Evolutionary conservation across 2,113 vertebrate species (phyloP), one percentile per base, ranked within the genome.

Genomic region (Acanthochromis polyacanthus): DNA sequence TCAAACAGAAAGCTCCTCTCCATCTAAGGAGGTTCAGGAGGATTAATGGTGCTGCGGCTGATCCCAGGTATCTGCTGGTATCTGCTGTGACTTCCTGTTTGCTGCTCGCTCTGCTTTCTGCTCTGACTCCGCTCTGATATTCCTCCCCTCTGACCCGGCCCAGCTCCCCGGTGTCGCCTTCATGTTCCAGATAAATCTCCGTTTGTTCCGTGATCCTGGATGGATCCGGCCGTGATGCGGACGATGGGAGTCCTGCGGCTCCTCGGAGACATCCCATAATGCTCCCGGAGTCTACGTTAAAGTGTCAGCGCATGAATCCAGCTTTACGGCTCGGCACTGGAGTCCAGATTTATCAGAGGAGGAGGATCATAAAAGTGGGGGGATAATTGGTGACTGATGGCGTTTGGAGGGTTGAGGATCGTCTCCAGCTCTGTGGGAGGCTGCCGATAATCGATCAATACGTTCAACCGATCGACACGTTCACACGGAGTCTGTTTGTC

Each of bases 331-430:
- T 45, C 43, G 2, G 72, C 30, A 58, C 82, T 46, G 61, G 55
- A 66, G 65, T 45, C 50, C 55, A 51, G 28, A 61, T 81, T 71
- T 73, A 67, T 81, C 17, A 32, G 71, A 53, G 16, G 72, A 25
- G 9, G n/a, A 59, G 59, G 78, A 52, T 65, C 78, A 68, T 81
- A 83, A 86, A 78, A 86, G 14, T 53, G 36, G 22, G 32, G 45
- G 7, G 74, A 82, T 86, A 78, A 81, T 70, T 72, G 80, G 75
- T 84, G 76, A 80, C 69, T 82, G 84, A 83, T 83, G 76, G 72
- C 60, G 68, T 77, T 77, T 65, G 48, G 68, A 76, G 50, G 63
- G 75, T 53, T 43, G 7, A 78, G 68, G 68, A 63, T 65, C 0
- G 48, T 77, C 30, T 2, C 11, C 36, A 20, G 5, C 46, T 65